phyloP scores from a whole-genome alignment of 1,140 invertebrate species.

The Zophobas morio region DNA sequence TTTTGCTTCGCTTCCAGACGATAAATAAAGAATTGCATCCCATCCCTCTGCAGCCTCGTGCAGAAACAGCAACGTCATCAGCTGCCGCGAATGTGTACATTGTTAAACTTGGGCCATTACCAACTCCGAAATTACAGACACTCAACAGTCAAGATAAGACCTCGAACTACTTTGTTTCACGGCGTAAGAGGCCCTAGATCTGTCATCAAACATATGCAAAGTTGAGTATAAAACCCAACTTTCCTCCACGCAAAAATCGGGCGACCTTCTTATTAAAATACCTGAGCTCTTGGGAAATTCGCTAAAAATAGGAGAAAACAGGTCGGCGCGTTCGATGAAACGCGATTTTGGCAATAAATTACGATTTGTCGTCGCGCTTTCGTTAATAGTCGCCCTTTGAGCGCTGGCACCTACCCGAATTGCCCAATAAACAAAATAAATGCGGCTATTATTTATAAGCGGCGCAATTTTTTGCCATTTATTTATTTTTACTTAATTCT shows the following conservation, averaged over 20 bases:
- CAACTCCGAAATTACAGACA: slow-evolving; percentile 21
- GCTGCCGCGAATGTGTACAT: slow-evolving; percentile 20
- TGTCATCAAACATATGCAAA: slow-evolving; percentile 21
- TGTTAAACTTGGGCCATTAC: slow-evolving; percentile 21
- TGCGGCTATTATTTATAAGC: slow-evolving; percentile 1
- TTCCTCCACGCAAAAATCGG: neutral
- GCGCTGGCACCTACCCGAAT: slow-evolving; percentile 14
- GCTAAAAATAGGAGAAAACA: neutral
- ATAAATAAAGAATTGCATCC: slow-evolving; percentile 21
- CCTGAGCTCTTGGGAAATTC: neutral
- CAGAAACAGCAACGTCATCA: slow-evolving; percentile 30
- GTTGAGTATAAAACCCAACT: neutral
- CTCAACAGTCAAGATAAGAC: slow-evolving; percentile 8
- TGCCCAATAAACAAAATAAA: slow-evolving; percentile 36
- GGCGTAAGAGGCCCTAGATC: slow-evolving; percentile 7
- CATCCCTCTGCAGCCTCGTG: slow-evolving; percentile 7
- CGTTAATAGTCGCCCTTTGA: slow-evolving; percentile 5
- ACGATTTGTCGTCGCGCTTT: slow-evolving; percentile 9
- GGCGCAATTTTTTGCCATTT: slow-evolving; percentile 28
- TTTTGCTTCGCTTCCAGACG: slow-evolving; percentile 23
- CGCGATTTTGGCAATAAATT: slow-evolving; percentile 14
- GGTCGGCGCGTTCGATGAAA: neutral
- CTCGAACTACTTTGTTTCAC: slow-evolving; percentile 17
- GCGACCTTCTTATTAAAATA: neutral
- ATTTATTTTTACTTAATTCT: slow-evolving; percentile 29